Evolutionary conservation across 2,797 vertebrate genomes (phyloP).

Genomic region (Adelosebastes latens): DNA sequence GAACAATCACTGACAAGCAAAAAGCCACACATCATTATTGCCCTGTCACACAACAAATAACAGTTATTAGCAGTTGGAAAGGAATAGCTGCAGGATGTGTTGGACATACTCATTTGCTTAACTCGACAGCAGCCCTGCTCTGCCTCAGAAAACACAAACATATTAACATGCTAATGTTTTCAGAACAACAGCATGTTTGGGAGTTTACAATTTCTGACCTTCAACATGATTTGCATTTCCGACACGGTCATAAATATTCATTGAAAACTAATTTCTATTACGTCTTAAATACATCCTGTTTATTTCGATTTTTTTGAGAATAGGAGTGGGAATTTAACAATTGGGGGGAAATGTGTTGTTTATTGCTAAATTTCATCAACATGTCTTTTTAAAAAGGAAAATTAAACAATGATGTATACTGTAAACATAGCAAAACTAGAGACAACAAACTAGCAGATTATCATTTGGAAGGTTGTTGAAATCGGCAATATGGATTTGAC

Average conservation of each 20-base stretch:
- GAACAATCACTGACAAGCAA: slow-evolving; percentile 31
- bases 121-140: not conserved
- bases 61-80: slow-evolving; percentile 31
- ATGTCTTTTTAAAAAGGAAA: not conserved
- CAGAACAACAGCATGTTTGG: not conserved
- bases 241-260: not conserved
- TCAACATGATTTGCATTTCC: not conserved
- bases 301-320: not conserved
- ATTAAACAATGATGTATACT: not conserved
- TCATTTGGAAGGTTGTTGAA: not conserved
- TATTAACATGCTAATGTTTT: slow-evolving; percentile 1
- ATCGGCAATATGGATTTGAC: not conserved
- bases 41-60: slow-evolving; percentile 54
- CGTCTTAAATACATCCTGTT: not conserved
- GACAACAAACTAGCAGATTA: not conserved
- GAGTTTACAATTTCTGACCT: not conserved
- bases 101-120: slow-evolving; percentile 2
- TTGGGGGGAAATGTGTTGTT: not conserved
- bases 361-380: not conserved
- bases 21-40: slow-evolving; percentile 26
- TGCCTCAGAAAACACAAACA: slow-evolving; percentile 16
- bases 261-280: not conserved
- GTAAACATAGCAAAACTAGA: not conserved
- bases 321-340: not conserved
- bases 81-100: not conserved